Conservation (phyloP, 2,888 invertebrate species). For the Terebella lapidaria region DNA sequence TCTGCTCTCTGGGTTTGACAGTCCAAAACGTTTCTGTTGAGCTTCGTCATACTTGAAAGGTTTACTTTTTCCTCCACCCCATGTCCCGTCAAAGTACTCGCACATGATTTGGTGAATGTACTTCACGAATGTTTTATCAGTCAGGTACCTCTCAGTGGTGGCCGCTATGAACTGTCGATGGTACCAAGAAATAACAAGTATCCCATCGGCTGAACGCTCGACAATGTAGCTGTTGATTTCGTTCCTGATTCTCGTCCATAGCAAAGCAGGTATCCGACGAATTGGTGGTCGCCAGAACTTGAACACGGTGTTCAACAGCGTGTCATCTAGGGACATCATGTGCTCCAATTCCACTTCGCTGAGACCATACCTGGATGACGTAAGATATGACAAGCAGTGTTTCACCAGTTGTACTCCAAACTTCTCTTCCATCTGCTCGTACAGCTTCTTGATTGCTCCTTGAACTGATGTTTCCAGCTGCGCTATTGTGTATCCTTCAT, state of each 20-base stretch:
- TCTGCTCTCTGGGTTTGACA: slow-evolving; percentile 19
- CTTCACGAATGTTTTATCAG: neutral
- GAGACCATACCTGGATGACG: slow-evolving; percentile 30
- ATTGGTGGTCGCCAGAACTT: slow-evolving; percentile 34
- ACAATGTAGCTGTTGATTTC: slow-evolving; percentile 29
- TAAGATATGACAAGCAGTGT: slow-evolving; percentile 29
- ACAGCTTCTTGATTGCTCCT: slow-evolving; percentile 31
- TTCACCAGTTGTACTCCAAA: slow-evolving; percentile 25
- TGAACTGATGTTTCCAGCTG: slow-evolving; percentile 27
- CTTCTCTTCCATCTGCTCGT: slow-evolving; percentile 26
- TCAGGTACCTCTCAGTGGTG: slow-evolving; percentile 23
- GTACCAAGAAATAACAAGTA: slow-evolving; percentile 27
- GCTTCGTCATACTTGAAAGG: slow-evolving; percentile 27
- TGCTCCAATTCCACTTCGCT: slow-evolving; percentile 31
- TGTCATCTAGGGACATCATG: slow-evolving; percentile 25
- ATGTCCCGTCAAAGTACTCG: slow-evolving; percentile 41
- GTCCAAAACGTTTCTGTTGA: slow-evolving; percentile 9
- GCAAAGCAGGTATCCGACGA: slow-evolving; percentile 34
- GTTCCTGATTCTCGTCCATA: slow-evolving; percentile 26
- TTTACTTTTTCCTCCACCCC: slow-evolving; percentile 38
- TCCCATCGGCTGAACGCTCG: slow-evolving; percentile 29
- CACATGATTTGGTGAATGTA: slow-evolving; percentile 35
- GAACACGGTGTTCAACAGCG: slow-evolving; percentile 27
- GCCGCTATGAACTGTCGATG: slow-evolving; percentile 27
- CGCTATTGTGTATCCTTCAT: slow-evolving; percentile 7